Evolutionary conservation across 1,140 invertebrate genomes (phyloP).

Genomic region (Formica selysi): DNA sequence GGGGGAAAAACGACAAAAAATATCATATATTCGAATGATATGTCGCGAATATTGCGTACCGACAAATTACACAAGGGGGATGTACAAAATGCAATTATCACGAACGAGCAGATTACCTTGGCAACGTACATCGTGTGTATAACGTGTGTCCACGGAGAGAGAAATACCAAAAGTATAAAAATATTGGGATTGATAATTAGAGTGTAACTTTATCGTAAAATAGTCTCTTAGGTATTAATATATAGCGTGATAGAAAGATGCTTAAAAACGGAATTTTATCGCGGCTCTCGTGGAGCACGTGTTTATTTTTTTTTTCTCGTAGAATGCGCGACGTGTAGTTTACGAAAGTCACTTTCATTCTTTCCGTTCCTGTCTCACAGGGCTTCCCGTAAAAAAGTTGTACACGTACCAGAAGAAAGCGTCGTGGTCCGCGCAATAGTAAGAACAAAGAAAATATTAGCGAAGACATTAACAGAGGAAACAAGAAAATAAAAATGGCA

Average conservation of each 20-base stretch:
- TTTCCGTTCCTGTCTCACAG: background rate
- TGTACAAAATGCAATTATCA: conserved; percentile 58
- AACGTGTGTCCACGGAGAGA: conserved; percentile 19
- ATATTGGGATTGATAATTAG: conserved; percentile 43
- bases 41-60: background rate
- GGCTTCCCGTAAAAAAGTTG: background rate
- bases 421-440: background rate
- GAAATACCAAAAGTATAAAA: conserved; percentile 55
- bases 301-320: background rate
- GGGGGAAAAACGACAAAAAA: conserved; percentile 10
- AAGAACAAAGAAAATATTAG: conserved; percentile 7
- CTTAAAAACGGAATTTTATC: conserved; percentile 29
- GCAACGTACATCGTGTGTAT: background rate
- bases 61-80: conserved; percentile 5
- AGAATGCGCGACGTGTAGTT: background rate
- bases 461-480: conserved; percentile 4
- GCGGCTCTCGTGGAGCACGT: background rate
- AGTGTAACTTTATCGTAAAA: conserved; percentile 38
- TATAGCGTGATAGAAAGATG: background rate
- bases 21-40: conserved; percentile 22
- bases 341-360: conserved; percentile 20
- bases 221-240: conserved; percentile 39
- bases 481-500: conserved; percentile 23
- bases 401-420: conserved; percentile 3
- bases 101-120: conserved; percentile 32